A percentile compares a stretch with the other conserved stretches of the same genome.
These are phyloP conservation scores for Hypercompe scribonia DNA, from an alignment of 2,888 invertebrate species.

Conservation along the genomic window DNA sequence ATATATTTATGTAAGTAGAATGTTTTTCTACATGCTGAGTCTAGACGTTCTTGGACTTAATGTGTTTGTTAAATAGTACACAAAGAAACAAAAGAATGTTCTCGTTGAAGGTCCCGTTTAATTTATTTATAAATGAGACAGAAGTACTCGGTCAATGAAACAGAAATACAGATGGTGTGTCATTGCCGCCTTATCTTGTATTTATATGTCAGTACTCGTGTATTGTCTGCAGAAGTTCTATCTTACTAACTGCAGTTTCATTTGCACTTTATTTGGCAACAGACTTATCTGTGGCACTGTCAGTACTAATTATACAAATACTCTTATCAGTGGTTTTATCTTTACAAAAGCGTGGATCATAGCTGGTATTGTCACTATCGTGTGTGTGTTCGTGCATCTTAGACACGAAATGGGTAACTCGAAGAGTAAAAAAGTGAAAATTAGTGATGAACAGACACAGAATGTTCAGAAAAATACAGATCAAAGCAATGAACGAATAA, in stretches of 20 bases:
- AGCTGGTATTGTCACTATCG: slow-evolving; percentile 50
- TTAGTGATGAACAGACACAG: slow-evolving; percentile 67
- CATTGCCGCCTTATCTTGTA: slow-evolving; percentile 78
- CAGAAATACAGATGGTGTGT: slow-evolving; percentile 75
- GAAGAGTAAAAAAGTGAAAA: slow-evolving; percentile 80
- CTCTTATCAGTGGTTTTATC: slow-evolving; percentile 61
- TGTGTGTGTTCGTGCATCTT: slow-evolving; percentile 51
- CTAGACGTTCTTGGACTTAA: background rate
- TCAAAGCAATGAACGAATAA: slow-evolving; percentile 70
- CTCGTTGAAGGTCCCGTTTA: slow-evolving; percentile 31
- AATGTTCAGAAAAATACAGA: slow-evolving; percentile 57
- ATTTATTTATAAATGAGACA: slow-evolving; percentile 47
- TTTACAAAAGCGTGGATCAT: slow-evolving; percentile 42
- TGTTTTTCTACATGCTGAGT: background rate
- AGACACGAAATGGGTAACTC: slow-evolving; percentile 77
- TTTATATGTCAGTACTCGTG: slow-evolving; percentile 70
- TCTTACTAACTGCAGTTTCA: slow-evolving; percentile 69
- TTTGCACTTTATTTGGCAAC: slow-evolving; percentile 70
- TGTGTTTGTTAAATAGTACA: slow-evolving; percentile 10
- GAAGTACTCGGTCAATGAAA: slow-evolving; percentile 68
- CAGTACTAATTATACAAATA: slow-evolving; percentile 63
- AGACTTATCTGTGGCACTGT: slow-evolving; percentile 64
- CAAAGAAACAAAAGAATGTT: slow-evolving; percentile 23
- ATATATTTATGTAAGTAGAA: background rate
- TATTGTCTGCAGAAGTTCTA: slow-evolving; percentile 66